Conservation (phyloP, 1,140 invertebrate species). For the Hyles vespertilio region DNA sequence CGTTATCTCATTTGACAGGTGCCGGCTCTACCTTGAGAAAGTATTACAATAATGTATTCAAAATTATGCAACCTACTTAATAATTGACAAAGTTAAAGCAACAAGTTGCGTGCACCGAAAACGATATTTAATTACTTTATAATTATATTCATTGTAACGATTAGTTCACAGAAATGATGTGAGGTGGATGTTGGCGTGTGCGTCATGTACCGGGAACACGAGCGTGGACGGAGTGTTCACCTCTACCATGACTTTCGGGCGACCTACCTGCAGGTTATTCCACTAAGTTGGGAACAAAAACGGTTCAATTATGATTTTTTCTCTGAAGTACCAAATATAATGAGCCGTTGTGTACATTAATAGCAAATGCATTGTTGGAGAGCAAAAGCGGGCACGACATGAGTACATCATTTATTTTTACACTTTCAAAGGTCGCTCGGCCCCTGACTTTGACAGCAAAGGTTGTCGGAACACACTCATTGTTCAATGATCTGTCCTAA, state of each 20-base stretch:
- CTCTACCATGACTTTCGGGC: constrained; percentile 52
- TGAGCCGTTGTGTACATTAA: constrained; percentile 20
- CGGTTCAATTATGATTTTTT: constrained; percentile 37
- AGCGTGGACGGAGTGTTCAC: constrained; percentile 42
- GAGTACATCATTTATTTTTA: neutral
- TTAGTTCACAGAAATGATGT: neutral
- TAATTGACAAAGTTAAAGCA: constrained; percentile 6
- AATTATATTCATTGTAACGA: neutral
- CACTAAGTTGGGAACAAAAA: constrained; percentile 56
- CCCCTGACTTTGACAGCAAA: constrained; percentile 11
- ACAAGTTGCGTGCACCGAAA: neutral
- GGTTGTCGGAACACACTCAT: neutral
- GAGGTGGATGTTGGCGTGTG: constrained; percentile 1
- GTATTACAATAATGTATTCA: constrained; percentile 58
- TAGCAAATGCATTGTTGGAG: constrained; percentile 20
- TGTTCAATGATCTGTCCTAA: neutral
- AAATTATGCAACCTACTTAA: constrained; percentile 41
- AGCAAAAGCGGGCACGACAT: constrained; percentile 3
- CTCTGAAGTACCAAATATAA: constrained; percentile 24
- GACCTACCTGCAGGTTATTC: constrained; percentile 65
- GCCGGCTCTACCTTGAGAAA: constrained; percentile 55
- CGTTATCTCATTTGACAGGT: constrained; percentile 70
- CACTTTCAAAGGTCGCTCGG: constrained; percentile 22
- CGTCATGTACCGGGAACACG: constrained; percentile 19
- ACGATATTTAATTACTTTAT: too few relatives aligned